These are phyloP conservation scores for Holotrichia oblita DNA, from an alignment of 1,140 invertebrate species.

Conservation along the genomic window DNA sequence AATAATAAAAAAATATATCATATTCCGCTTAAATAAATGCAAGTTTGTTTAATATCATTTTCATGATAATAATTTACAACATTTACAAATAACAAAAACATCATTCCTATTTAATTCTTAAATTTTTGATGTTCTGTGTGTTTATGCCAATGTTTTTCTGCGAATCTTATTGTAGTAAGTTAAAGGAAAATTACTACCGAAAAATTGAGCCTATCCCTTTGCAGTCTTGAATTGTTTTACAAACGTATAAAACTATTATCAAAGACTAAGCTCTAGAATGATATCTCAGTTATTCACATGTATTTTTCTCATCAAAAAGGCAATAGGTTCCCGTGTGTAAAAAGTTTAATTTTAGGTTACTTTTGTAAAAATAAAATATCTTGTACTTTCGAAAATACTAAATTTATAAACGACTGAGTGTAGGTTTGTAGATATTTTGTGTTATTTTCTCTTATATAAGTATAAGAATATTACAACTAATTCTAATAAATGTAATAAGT, in stretches of 20 bases:
- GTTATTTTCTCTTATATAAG: no score
- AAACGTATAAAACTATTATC: slow-evolving; percentile 37
- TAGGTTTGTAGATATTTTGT: no score
- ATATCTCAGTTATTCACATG: slow-evolving; percentile 18
- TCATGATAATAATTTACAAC: no score
- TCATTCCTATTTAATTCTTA: background rate
- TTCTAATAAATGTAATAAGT: no score
- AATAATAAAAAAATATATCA: no score
- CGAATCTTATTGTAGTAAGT: background rate
- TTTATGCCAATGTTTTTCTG: background rate
- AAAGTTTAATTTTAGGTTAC: background rate
- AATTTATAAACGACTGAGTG: no score
- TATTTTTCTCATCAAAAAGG: background rate
- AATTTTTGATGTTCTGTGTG: background rate
- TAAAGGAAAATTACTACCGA: background rate
- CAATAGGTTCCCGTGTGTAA: background rate
- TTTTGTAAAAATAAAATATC: background rate
- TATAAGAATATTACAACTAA: no score
- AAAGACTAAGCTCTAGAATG: slow-evolving; percentile 18
- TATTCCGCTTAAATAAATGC: no score
- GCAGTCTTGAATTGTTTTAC: slow-evolving; percentile 25
- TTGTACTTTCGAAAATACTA: no score
- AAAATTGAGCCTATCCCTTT: slow-evolving; percentile 14
- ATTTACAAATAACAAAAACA: background rate
- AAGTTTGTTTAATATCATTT: no score